Evolutionary conservation across 2,888 invertebrate genomes (phyloP).

Genomic region (Sminthurides aquaticus): DNA sequence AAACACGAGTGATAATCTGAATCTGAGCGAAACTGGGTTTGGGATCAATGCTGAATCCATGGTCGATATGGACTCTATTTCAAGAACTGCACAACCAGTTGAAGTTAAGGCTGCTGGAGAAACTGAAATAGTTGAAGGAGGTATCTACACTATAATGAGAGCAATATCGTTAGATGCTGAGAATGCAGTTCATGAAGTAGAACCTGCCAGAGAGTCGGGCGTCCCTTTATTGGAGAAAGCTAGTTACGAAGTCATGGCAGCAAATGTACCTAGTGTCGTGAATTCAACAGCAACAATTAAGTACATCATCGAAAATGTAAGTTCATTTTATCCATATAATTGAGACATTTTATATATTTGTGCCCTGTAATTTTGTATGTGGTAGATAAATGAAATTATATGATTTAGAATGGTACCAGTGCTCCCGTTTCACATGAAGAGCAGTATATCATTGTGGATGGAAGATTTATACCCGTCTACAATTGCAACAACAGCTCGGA

Average conservation of each 20-base stretch:
- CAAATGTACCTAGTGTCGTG: background rate
- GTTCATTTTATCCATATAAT: too few species aligned
- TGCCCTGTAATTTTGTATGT: too few species aligned
- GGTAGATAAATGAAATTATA: too few species aligned
- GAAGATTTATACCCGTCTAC: conserved; percentile 33
- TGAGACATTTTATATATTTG: too few species aligned
- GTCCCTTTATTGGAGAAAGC: too few species aligned
- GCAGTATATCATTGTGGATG: conserved; percentile 27
- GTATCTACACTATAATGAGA: background rate
- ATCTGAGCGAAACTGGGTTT: background rate
- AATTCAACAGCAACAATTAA: background rate
- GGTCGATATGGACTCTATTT: background rate
- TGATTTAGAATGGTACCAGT: background rate
- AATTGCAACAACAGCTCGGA: conserved; percentile 22
- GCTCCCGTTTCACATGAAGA: background rate
- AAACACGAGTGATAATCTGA: background rate
- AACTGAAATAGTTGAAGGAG: background rate
- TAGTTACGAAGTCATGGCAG: background rate
- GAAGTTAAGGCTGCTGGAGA: background rate
- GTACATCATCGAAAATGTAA: background rate
- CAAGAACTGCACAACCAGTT: background rate
- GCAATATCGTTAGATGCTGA: background rate
- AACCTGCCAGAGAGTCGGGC: too few species aligned
- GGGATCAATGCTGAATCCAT: background rate
- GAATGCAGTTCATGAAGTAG: too few species aligned